Evolutionary conservation across 1,140 invertebrate species (phyloP).

Genomic region (Atta texana): DNA sequence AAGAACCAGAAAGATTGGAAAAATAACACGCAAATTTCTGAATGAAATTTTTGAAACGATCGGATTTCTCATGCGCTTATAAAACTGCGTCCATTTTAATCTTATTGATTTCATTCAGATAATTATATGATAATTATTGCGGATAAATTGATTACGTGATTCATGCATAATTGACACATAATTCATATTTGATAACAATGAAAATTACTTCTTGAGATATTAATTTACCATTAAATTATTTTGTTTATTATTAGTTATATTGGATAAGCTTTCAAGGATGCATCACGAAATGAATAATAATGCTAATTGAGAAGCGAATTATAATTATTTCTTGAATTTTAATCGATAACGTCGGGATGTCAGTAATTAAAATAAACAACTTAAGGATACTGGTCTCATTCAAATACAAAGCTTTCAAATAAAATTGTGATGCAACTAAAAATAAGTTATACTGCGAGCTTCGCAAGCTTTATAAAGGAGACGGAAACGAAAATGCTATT

Average conservation of each 20-base stretch:
- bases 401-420: conserved; percentile 2
- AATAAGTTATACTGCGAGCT: conserved; percentile 40
- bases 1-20: not conserved
- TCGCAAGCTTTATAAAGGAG: conserved; percentile 23
- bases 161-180: not conserved
- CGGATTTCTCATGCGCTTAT: not conserved
- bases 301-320: conserved; percentile 33
- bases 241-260: conserved; percentile 6
- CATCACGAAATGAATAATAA: not conserved
- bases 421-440: conserved; percentile 15
- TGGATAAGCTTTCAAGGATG: conserved; percentile 10
- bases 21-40: conserved; percentile 13
- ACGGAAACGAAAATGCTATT: not conserved
- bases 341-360: not conserved
- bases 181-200: conserved; percentile 8
- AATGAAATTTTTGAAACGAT: not conserved
- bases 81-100: not conserved
- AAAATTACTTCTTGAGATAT: conserved; percentile 27
- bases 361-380: conserved; percentile 45
- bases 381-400: not conserved
- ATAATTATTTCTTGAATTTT: conserved; percentile 38
- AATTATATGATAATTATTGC: conserved; percentile 32
- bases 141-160: conserved; percentile 23
- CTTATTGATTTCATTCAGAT: not conserved
- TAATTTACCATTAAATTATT: conserved; percentile 43